Conservation (phyloP, 2,797 vertebrate genomes). For the Micromesistius poutassou region DNA sequence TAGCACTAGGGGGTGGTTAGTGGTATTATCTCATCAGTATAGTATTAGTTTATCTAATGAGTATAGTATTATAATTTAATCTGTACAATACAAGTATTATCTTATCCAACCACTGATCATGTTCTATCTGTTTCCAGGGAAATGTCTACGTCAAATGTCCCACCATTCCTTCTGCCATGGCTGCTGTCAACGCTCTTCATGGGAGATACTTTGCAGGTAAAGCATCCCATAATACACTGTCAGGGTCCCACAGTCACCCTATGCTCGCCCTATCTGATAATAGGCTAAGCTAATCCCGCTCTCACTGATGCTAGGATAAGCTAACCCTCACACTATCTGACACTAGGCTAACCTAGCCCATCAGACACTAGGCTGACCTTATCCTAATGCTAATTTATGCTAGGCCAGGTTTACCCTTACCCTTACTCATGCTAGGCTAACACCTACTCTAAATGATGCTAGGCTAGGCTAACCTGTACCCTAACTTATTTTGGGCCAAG, state of each 20-base stretch:
- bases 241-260: too few species aligned
- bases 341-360: too few species aligned
- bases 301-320: too few species aligned
- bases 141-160: constrained; percentile 98
- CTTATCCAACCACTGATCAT: not conserved
- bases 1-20: too few species aligned
- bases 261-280: too few species aligned
- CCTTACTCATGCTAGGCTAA: not conserved
- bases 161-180: constrained; percentile 88
- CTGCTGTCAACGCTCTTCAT: constrained; percentile 89
- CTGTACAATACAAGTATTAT: too few species aligned
- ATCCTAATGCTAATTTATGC: not conserved
- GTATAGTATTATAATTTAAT: too few species aligned
- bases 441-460: not conserved
- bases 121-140: constrained; percentile 73
- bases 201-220: constrained; percentile 95
- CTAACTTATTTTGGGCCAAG: not conserved
- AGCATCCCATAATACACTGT: constrained; percentile 22
- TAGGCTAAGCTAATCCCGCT: too few species aligned
- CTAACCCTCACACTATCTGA: too few species aligned
- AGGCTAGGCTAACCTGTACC: not conserved
- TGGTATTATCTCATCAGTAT: too few species aligned
- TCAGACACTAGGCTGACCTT: too few species aligned
- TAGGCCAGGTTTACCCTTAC: not conserved
- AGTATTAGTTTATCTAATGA: not conserved